Percentiles rank a stretch among this genome's conserved stretches.
Conservation (phyloP, 2,888 invertebrate genomes). For the Alsophila aescularia region DNA sequence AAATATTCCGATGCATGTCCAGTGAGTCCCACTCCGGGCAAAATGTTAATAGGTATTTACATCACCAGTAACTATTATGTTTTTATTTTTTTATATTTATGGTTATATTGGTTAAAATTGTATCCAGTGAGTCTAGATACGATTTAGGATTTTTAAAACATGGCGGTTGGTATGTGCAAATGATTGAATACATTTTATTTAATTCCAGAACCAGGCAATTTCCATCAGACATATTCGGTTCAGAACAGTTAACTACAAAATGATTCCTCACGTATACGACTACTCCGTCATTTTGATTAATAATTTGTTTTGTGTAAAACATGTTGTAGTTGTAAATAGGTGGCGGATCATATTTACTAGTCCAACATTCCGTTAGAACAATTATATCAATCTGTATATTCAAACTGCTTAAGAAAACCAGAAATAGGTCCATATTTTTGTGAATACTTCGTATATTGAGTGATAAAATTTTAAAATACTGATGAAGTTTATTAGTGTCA, state of each 20-base stretch:
- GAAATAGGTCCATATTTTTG: background rate
- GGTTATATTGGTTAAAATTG: background rate
- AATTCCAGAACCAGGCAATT: background rate
- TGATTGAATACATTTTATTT: background rate
- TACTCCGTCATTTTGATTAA: conserved; percentile 3
- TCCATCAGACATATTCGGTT: background rate
- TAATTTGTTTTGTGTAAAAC: background rate
- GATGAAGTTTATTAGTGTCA: background rate
- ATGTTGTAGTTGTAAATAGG: conserved; percentile 2
- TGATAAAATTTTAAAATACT: background rate
- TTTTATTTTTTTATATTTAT: background rate
- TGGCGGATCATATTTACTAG: background rate
- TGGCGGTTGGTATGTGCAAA: background rate
- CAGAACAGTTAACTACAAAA: background rate
- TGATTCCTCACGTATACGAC: background rate
- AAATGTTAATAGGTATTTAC: background rate
- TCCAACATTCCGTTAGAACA: background rate
- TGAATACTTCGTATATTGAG: background rate
- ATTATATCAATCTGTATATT: background rate
- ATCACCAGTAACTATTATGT: background rate
- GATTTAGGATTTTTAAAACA: background rate
- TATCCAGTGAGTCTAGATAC: background rate
- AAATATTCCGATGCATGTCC: background rate
- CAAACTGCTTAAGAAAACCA: background rate
- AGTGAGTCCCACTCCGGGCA: background rate